phyloP scores from a whole-genome alignment of 2,113 vertebrate species.

The Actenoides lindsayi region DNA sequence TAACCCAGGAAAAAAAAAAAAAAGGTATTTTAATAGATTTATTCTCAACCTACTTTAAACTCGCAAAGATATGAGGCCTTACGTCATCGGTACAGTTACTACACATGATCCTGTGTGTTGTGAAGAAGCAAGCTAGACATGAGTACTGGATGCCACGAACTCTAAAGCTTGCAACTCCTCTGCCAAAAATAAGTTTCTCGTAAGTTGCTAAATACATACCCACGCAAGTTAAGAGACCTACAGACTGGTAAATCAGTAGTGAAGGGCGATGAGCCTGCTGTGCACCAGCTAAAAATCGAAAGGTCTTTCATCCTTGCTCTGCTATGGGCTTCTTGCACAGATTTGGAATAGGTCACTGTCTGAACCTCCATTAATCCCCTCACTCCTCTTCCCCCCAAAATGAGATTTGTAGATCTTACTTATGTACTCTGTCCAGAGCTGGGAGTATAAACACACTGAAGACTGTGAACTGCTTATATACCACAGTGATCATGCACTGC shows the following conservation, averaged over 20 bases:
- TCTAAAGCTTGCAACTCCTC: neutral
- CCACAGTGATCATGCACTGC: neutral
- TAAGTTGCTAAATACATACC: constrained; percentile 22
- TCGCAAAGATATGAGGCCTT: neutral
- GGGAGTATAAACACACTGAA: neutral
- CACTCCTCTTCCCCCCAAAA: neutral
- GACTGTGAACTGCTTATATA: neutral
- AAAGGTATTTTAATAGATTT: neutral
- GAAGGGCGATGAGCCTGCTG: neutral
- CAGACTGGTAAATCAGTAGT: neutral
- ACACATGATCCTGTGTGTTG: neutral
- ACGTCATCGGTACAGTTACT: neutral
- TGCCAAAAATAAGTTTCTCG: constrained; percentile 34
- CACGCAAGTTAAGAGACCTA: neutral
- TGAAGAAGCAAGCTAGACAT: neutral
- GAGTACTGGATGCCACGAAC: neutral
- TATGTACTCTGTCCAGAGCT: neutral
- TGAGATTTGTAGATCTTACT: neutral
- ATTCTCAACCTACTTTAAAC: constrained; percentile 21
- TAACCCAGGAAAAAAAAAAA: neutral
- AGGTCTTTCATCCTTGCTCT: neutral
- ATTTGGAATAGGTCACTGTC: neutral
- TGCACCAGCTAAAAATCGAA: neutral
- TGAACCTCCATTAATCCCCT: neutral
- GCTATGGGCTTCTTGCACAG: neutral